phyloP scores from a whole-genome alignment of 2,888 invertebrate species.

The Thereva unica region DNA sequence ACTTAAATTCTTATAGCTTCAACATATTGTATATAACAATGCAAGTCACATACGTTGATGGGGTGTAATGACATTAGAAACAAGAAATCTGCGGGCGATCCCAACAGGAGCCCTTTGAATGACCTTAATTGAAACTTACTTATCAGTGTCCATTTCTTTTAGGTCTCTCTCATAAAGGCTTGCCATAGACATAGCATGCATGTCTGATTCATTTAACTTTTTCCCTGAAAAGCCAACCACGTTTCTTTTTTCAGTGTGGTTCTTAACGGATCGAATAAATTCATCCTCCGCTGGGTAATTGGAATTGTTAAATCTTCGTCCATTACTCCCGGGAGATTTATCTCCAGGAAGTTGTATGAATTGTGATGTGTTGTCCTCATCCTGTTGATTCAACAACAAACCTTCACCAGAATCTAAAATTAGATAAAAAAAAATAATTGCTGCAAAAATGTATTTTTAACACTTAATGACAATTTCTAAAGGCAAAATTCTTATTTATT shows the following conservation, averaged over 20 bases:
- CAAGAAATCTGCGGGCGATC: constrained; percentile 6
- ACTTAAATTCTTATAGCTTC: constrained; percentile 3
- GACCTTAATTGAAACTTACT: constrained; percentile 37
- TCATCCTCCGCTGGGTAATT: constrained; percentile 13
- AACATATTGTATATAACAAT: no score
- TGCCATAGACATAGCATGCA: constrained; percentile 42
- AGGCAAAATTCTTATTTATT: no score
- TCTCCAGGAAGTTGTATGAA: background rate
- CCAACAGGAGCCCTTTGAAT: background rate
- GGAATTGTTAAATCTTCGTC: background rate
- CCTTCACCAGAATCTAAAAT: constrained; percentile 31
- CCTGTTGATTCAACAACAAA: constrained; percentile 10
- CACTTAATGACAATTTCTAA: no score
- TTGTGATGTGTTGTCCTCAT: background rate
- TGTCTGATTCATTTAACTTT: constrained; percentile 37
- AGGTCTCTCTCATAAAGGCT: constrained; percentile 42
- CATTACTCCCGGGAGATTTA: background rate
- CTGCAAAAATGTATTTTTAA: constrained; percentile 18
- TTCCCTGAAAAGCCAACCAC: background rate
- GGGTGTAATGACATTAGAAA: background rate
- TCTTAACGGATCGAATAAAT: constrained; percentile 15
- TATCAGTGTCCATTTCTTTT: constrained; percentile 43
- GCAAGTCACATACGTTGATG: no score
- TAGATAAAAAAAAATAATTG: constrained; percentile 10
- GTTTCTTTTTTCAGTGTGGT: background rate